Evolutionary conservation across 2,888 invertebrate species (phyloP), one percentile per base, ranked within the genome.

Genomic region (Meteorus colon): DNA sequence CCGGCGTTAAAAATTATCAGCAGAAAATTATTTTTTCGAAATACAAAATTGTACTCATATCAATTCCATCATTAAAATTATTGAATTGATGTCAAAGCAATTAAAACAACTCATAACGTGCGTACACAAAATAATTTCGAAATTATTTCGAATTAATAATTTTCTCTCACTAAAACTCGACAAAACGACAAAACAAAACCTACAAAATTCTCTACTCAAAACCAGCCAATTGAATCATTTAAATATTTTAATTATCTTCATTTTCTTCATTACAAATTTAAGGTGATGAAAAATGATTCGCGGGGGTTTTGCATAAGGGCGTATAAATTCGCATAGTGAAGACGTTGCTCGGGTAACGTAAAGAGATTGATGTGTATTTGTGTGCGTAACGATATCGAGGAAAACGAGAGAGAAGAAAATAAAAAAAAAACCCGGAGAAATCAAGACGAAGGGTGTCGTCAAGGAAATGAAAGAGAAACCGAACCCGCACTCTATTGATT

Each of bases 281-380:
- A 34, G 34, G 34, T 1, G 34, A 0, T 34, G 4, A 34, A 34
- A 34, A 34, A 34, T 34, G 34, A 34, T 34, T 34, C 34, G 24
- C 34, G 2, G 80, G 79, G 82, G 24, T 24, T 24, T 24, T 24
- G 24, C 24, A 85, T 85, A 83, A 85, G 85, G 68, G 29, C 16
- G 19, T 29, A 31, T 69, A 31, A 19, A 65, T 16, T n/a, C n/a
- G 16, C 19, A 51, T 19, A 5, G 37, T 12, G n/a, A 55, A 66
- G 55, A 69, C 69, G 69, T 69, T 69, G 69, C 69, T 69, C 81
- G 85, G 85, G 87, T 85, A 86, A 86, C 55, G 55, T 85, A 82
- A 76, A 80, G 81, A 55, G 69, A 82, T 82, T 81, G 81, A 12
- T 29, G 10, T 41, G 2, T 41, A 29, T 41, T 12, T 29, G 48